These are phyloP conservation scores for Collichthys lucidus DNA, from an alignment of 2,113 vertebrate genomes.

Conservation along the genomic window DNA sequence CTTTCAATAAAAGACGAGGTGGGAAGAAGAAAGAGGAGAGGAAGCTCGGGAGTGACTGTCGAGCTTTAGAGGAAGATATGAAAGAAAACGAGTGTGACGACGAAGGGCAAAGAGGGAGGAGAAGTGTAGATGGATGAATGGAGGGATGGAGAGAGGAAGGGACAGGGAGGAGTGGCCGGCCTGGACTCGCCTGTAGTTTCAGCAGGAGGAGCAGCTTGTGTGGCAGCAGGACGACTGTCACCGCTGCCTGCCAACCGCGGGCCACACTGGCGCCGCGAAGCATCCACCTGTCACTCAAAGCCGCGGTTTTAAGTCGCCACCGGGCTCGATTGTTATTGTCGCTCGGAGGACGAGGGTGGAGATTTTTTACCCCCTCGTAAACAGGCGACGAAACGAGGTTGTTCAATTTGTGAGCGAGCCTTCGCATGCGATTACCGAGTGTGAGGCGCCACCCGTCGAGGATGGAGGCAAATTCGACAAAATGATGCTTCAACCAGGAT, in stretches of 20 bases:
- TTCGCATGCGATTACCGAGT: not conserved
- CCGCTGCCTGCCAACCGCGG: constrained; percentile 73
- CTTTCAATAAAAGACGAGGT: constrained; percentile 1
- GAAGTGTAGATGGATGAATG: not conserved
- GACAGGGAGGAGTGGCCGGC: constrained; percentile 47
- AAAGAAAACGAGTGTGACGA: not conserved
- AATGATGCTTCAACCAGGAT: not conserved
- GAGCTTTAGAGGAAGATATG: not conserved
- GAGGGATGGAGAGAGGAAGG: constrained; percentile 33
- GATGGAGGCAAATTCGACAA: not conserved
- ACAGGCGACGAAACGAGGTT: not conserved
- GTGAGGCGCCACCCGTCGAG: not conserved
- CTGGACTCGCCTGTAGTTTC: constrained; percentile 51
- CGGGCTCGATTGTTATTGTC: constrained; percentile 31
- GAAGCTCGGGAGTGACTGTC: constrained; percentile 2
- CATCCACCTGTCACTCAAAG: constrained; percentile 76
- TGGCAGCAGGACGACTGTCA: constrained; percentile 80
- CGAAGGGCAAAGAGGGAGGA: not conserved
- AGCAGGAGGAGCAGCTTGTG: constrained; percentile 79
- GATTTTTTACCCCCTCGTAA: not conserved
- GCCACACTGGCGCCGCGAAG: constrained; percentile 47
- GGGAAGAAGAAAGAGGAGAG: not conserved
- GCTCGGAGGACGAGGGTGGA: constrained; percentile 13
- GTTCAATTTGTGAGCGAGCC: not conserved
- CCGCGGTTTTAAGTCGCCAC: constrained; percentile 38